Percentiles rank a stretch among this genome's conserved stretches.
phyloP scores from a whole-genome alignment of 2,797 vertebrate genomes.

The Cetoscarus ocellatus region DNA sequence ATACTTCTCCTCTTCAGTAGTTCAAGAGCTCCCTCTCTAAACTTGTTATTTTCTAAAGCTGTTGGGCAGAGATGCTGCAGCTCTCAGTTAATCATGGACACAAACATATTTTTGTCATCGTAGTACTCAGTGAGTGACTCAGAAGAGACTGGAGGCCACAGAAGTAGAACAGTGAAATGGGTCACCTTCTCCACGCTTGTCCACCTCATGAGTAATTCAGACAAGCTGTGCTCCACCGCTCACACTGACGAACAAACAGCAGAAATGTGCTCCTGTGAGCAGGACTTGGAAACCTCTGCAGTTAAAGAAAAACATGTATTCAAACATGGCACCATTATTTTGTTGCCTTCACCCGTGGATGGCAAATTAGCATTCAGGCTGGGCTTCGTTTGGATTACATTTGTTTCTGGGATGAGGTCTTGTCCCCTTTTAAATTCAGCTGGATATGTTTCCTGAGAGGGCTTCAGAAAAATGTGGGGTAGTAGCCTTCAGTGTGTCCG shows the following conservation, averaged over 20 bases:
- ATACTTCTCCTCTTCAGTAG: too few species aligned
- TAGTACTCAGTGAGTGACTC: conserved; percentile 8
- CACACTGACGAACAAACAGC: conserved; percentile 32
- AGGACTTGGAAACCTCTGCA: conserved; percentile 31
- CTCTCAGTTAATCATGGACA: not conserved
- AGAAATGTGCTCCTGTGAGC: conserved; percentile 42
- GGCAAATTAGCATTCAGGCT: conserved; percentile 56
- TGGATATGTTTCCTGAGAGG: conserved; percentile 56
- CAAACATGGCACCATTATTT: conserved; percentile 46
- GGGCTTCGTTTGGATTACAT: conserved; percentile 37
- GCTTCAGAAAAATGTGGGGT: conserved; percentile 34
- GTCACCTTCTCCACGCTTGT: conserved; percentile 62
- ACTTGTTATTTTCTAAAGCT: not conserved
- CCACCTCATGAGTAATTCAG: conserved; percentile 74
- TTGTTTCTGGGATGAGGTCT: conserved; percentile 37
- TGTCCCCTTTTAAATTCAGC: conserved; percentile 45
- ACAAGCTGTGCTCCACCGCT: conserved; percentile 26
- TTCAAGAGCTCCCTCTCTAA: too few species aligned
- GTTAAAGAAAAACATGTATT: conserved; percentile 31
- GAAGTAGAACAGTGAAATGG: conserved; percentile 70
- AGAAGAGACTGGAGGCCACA: conserved; percentile 41
- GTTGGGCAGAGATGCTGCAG: too few species aligned
- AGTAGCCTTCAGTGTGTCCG: conserved; percentile 39
- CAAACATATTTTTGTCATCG: not conserved
- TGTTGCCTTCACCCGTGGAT: conserved; percentile 44